These are phyloP conservation scores for Schlechtendalia chinensis DNA, from an alignment of 1,140 invertebrate genomes.

Conservation along the genomic window DNA sequence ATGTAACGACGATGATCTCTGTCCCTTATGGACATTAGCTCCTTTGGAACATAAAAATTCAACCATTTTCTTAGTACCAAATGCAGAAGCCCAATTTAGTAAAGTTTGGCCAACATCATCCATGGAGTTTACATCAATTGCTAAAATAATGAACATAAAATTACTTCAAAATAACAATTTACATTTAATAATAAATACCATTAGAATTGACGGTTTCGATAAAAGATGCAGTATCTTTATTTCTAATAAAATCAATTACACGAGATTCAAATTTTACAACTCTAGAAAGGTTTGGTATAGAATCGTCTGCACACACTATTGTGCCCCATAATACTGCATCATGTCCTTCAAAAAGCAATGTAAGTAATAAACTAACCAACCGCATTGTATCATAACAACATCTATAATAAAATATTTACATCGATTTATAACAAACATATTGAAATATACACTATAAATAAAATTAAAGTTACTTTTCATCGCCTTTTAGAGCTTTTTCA, in stretches of 20 bases:
- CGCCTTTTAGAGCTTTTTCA: slow-evolving; percentile 90
- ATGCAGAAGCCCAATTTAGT: slow-evolving; percentile 98
- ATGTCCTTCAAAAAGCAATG: slow-evolving; percentile 93
- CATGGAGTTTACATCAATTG: slow-evolving; percentile 97
- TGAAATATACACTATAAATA: slow-evolving; percentile 50
- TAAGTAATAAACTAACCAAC: slow-evolving; percentile 88
- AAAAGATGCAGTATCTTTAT: slow-evolving; percentile 95
- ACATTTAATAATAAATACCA: slow-evolving; percentile 56
- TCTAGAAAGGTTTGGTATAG: slow-evolving; percentile 71
- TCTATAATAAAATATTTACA: slow-evolving; percentile 56
- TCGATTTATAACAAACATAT: slow-evolving; percentile 53
- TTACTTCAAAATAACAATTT: neutral
- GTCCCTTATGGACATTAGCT: slow-evolving; percentile 74
- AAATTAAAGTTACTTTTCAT: slow-evolving; percentile 65
- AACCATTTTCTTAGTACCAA: slow-evolving; percentile 98
- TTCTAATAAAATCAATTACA: slow-evolving; percentile 95
- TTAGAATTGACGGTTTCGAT: slow-evolving; percentile 94
- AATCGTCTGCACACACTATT: slow-evolving; percentile 57
- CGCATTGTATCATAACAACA: slow-evolving; percentile 96
- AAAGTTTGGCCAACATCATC: slow-evolving; percentile 99
- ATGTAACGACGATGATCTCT: slow-evolving; percentile 93
- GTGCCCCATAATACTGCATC: slow-evolving; percentile 73
- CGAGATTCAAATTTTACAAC: slow-evolving; percentile 95
- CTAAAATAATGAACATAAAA: slow-evolving; percentile 54
- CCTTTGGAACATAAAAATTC: slow-evolving; percentile 96